phyloP scores from a whole-genome alignment of 2,113 vertebrate genomes.

The Acrocephalus arundinaceus region DNA sequence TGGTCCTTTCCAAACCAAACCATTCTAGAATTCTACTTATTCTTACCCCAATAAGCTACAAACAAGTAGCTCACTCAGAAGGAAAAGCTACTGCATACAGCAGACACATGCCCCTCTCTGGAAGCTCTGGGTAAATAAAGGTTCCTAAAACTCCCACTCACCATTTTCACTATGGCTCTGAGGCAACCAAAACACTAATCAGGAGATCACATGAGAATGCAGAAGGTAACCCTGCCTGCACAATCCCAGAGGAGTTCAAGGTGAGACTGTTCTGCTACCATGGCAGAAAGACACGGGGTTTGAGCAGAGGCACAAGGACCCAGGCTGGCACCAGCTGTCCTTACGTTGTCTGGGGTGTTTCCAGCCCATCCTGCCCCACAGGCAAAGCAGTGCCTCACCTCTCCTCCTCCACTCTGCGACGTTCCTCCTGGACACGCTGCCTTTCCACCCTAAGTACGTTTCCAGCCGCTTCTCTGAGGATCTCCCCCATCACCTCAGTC shows the following conservation, averaged over 20 bases:
- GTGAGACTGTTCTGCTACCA: accelerated
- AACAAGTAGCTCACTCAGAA: neutral
- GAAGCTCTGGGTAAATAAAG: neutral
- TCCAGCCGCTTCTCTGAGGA: conserved; percentile 74
- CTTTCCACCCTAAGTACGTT: conserved; percentile 71
- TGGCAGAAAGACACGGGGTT: neutral
- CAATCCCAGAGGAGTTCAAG: neutral
- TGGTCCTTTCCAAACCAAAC: neutral
- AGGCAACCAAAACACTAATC: neutral
- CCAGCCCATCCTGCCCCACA: neutral
- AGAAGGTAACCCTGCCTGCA: neutral
- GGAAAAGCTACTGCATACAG: neutral
- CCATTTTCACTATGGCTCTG: neutral
- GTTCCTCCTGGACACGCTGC: conserved; percentile 79
- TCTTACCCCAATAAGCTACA: neutral
- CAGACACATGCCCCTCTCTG: neutral
- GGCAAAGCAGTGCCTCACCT: conserved; percentile 67
- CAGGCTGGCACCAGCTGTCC: neutral
- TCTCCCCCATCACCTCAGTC: conserved; percentile 71
- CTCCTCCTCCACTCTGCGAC: conserved; percentile 81
- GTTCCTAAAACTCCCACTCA: neutral
- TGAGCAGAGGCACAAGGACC: neutral
- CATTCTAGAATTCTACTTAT: neutral
- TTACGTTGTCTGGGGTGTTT: accelerated
- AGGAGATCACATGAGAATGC: neutral